Conservation (phyloP, 2,113 vertebrate species). For the Hippocampus barbouri region DNA sequence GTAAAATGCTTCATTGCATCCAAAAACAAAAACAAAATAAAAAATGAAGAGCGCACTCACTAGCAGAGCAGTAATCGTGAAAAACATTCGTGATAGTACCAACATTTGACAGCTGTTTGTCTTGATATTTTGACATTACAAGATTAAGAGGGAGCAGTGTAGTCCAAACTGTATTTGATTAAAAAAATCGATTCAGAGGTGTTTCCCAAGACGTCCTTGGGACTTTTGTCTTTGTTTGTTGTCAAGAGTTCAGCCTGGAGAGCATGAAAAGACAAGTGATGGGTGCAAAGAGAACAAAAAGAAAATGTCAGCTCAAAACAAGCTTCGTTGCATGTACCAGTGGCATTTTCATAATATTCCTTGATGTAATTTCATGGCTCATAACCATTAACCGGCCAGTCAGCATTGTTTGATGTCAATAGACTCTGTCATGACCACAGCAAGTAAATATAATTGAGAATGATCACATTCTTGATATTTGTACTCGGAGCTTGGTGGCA, state of each 20-base stretch:
- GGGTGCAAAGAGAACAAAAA: constrained; percentile 26
- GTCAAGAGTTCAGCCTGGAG: constrained; percentile 7
- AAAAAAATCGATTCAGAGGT: not conserved
- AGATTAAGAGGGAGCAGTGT: not conserved
- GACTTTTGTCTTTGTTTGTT: not conserved
- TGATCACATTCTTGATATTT: constrained; percentile 27
- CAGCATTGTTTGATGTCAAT: constrained; percentile 36
- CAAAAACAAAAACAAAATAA: not conserved
- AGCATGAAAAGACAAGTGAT: not conserved
- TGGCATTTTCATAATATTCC: constrained; percentile 41
- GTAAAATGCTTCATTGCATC: not conserved
- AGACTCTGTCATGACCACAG: constrained; percentile 30
- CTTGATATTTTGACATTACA: not conserved
- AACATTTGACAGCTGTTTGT: not conserved
- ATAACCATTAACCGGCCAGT: constrained; percentile 39
- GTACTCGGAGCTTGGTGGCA: not conserved
- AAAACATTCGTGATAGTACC: not conserved
- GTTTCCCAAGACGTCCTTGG: not conserved
- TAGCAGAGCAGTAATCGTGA: not conserved
- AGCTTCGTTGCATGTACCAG: not conserved
- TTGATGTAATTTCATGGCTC: constrained; percentile 52
- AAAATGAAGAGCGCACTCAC: not conserved
- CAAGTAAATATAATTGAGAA: constrained; percentile 31
- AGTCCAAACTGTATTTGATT: not conserved
- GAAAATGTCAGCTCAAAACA: constrained; percentile 35